Evolutionary conservation across 2,797 vertebrate genomes (phyloP), one percentile per base, ranked within the genome.

Genomic region (Myotis daubentonii): DNA sequence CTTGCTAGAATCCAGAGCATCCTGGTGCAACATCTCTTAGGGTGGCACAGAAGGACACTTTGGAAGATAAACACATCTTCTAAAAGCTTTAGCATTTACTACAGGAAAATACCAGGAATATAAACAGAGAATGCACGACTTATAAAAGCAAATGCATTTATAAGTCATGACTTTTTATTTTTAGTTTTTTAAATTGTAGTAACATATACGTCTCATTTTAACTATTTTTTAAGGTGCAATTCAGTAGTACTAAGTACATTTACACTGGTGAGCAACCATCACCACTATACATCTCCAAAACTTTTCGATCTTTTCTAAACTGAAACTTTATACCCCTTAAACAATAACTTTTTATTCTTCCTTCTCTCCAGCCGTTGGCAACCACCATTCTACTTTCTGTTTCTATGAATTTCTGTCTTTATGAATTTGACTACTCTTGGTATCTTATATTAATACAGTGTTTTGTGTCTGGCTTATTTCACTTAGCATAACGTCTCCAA

Each of bases 61-160:
- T 17, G 55, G 16, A 78, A 71, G 80, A 72, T 53, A 86, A 81
- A 71, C 2, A 0, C 13, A 13, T 38, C 44, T 90, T 94, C 51
- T 49, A 55, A 51, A 74, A 92, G 49, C 51, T 82, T 96, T 85
- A 86, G 28, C 81, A 85, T 82, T 85, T 79, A 8, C 20, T 80
- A 74, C 65, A 30, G 53, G 28, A 66, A 93, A 62, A 68, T 53
- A 65, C 3, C 30, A 70, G 51, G 33, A 41, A 70, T 91, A 87
- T 72, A 85, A 62, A 53, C 22, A 72, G 79, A 93, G 33, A 75
- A 83, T 33, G 22, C n/a, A 80, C 55, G 25, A 28, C 4, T 3
- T n/a, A 47, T 25, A 33, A 80, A 94, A 53, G n/a, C 19, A 91
- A 20, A 17, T 82, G 68, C 36, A 66, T 51, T 88, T 82, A 90